Evolutionary conservation across 2,888 invertebrate genomes (phyloP).

Genomic region (Thymelicus sylvestris): DNA sequence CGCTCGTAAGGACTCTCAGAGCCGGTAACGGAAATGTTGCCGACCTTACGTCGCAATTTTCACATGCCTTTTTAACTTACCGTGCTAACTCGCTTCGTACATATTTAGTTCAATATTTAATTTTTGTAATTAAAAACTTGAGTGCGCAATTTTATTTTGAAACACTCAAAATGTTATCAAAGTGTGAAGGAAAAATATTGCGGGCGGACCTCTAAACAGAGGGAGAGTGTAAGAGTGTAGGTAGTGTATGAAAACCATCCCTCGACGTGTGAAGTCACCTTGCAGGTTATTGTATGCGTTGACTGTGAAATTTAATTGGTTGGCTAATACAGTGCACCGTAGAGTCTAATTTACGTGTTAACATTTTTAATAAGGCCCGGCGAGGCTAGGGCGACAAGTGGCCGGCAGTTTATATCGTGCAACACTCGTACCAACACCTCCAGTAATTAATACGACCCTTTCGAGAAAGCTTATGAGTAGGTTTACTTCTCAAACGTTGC

Average conservation of each 20-base stretch:
- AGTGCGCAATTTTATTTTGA: constrained; percentile 58
- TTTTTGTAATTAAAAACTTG: constrained; percentile 67
- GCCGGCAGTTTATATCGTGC: constrained; percentile 77
- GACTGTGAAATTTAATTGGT: constrained; percentile 81
- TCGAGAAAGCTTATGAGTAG: constrained; percentile 84
- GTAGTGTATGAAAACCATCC: constrained; percentile 54
- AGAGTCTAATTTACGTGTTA: constrained; percentile 83
- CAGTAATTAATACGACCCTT: constrained; percentile 81
- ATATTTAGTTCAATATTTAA: constrained; percentile 69
- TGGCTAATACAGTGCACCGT: constrained; percentile 76
- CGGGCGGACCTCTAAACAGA: constrained; percentile 50
- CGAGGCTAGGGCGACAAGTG: constrained; percentile 80
- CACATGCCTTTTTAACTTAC: constrained; percentile 79
- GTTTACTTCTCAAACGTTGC: constrained; percentile 80
- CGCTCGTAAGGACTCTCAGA: constrained; percentile 73
- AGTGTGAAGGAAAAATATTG: constrained; percentile 56
- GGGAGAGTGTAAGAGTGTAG: constrained; percentile 51
- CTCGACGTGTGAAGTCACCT: constrained; percentile 59
- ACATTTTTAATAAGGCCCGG: constrained; percentile 83
- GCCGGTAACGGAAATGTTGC: constrained; percentile 72
- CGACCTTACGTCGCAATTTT: constrained; percentile 81
- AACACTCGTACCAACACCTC: constrained; percentile 75
- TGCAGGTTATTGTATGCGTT: constrained; percentile 63
- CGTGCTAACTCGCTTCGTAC: constrained; percentile 65
- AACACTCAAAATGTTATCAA: constrained; percentile 59